Evolutionary conservation across 1,140 invertebrate genomes (phyloP), one percentile per base, ranked within the genome.

Genomic region (Diachasmimorpha longicaudata): DNA sequence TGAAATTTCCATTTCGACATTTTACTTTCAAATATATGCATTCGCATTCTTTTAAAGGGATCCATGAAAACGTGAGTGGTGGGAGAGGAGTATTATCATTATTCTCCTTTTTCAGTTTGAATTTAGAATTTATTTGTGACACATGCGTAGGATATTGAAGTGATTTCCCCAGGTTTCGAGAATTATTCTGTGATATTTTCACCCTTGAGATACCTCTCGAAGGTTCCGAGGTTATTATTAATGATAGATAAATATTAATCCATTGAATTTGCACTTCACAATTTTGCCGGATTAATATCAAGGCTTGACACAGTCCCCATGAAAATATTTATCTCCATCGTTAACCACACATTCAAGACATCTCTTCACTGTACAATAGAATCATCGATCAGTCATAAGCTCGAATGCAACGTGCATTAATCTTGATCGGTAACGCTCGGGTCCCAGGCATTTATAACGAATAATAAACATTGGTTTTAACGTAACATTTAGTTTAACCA

Each of bases 1-100:
- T 63, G 23, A 25, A 63, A 63, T 63, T 63, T 25, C 58, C 58
- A 63, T 63, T 63, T 63, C 19, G 19, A 23, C 58, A 63, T 63
- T 63, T 63, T 25, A 63, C 19, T 63, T 63, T 63, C 58, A 63
- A 63, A 63, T 63, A 31, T 63, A 63, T 63, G 19, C 58, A 23
- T 25, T 63, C 58, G 21, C 19, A 63, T 63, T 63, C 23, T 63
- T 63, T 25, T 14, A 63, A 63, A 63, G 58, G 23, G 23, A 63
- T 63, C 11, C 58, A 63, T 63, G 23, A 63, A 63, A 63, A 63
- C 19, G 58, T 14, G 14, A 19, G 48, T 4, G 48, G 48, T 6
- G 48, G 14, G 48, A n/a, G 48, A 16, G 48, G 14, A n/a, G n/a
- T 52, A 52, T 52, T 52, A 19, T 52, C 48, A 52, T 52, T 16